Evolutionary conservation across 2,888 invertebrate species (phyloP), one percentile per base, ranked within the genome.

Genomic region (Microctonus brassicae): DNA sequence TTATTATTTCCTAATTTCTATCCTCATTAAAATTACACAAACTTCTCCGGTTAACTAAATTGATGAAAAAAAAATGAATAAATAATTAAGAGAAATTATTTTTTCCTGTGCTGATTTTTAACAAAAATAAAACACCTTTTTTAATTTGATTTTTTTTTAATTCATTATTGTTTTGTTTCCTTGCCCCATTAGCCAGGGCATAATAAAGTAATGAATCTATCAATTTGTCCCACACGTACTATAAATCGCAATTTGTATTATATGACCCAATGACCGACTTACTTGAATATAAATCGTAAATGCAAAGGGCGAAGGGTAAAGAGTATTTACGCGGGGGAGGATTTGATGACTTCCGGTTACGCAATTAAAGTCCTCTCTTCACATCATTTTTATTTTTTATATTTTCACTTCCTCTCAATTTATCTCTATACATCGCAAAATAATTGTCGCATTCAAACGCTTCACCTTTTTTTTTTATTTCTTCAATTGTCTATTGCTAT

Each of bases 221-320:
- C 47, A 42, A 52, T 24, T 29, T 58, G 39, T 62, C 36, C 47
- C 47, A 47, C n/a, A n/a, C 47, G 47, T 17, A 47, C 4, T 20
- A 65, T 64, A 42, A 70, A 60, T 47, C 26, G 13, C 60, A 65
- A 70, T 65, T 24, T n/a, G n/a, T n/a, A 24, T 20, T 62, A 63
- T n/a, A 22, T 72, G 76, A 77, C 73, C 75, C 60, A 68, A 71
- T 76, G 73, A 75, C 75, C 75, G 73, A 75, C 75, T 67, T 73
- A 73, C 69, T 26, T 29, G 64, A 52, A 70, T 24, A 33, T 60
- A 33, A 62, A 65, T 34, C 20, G 33, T 22, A 20, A 17, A 63
- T 22, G 34, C 17, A 20, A 47, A 60, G 39, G 66, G 47, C 55
- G 62, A 71, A 29, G 66, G 61, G 53, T 53, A 47, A 33, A 57